Base-by-base conservation (phyloP, 2,797 vertebrate genomes). In the Discoglossus pictus region DNA sequence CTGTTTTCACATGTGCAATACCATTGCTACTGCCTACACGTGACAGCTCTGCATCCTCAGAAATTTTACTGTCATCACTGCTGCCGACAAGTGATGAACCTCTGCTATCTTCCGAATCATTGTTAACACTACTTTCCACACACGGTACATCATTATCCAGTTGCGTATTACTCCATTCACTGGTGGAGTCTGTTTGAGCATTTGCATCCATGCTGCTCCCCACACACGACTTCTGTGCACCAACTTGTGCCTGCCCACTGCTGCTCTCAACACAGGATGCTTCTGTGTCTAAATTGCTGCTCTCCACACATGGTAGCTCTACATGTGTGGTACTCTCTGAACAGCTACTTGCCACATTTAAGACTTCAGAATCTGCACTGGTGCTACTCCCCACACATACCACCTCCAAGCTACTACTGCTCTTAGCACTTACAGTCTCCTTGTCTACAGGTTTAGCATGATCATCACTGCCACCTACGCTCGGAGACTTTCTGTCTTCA, bases 21-120 rank as follows among this genome's bases (percentile, higher is more conserved):
- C 56, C 34, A 21, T 77, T 78, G 73, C 81, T 81, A 54, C 39
- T 48, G 42, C 20, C 50, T 31, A 74, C 11, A 2, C 47, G 46
- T 31, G 51, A 67, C 3, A 40, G 51, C 18, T 25, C 71, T 34
- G 53, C 10, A 8, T 23, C 21, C 13, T 24, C 20, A 56, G 1
- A 9, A 3, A 12, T 1, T 1, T 42, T 12, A 39, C 9, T 39
- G 12, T 18, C 55, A 16, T 16, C 24, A 11, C n/a, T 23, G 9
- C 1, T 34, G 7, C 52, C 59, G 15, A 6, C 4, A 7, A 55
- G 15, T 20, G 31, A 3, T 6, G 21, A 11, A 1, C 39, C 16
- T 2, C 11, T 4, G 20, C 12, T 31, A 12, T 10, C 10, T 9
- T 21, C 10, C 23, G 44, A 5, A 0, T 2, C 36, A 16, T 25